Percentiles rank a stretch among this genome's conserved stretches.
These are phyloP conservation scores for Chloroceryle aenea DNA, from an alignment of 2,113 vertebrate species.

Conservation along the genomic window DNA sequence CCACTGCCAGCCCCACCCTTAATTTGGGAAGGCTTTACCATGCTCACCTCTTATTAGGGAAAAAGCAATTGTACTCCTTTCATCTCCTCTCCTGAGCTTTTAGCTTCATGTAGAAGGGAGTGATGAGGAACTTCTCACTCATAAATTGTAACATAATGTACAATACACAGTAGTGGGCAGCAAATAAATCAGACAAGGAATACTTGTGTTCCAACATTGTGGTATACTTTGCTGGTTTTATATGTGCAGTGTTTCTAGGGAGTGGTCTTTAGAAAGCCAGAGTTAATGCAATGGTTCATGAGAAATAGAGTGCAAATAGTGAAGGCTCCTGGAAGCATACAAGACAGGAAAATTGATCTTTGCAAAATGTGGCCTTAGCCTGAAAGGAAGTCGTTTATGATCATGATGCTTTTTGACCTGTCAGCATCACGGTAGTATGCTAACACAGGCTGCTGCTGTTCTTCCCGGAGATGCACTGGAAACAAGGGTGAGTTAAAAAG, in stretches of 20 bases:
- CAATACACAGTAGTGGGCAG: neutral
- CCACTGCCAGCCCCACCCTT: neutral
- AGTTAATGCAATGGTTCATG: neutral
- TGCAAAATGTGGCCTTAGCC: neutral
- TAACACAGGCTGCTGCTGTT: neutral
- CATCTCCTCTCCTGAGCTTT: neutral
- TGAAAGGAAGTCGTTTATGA: conserved; percentile 13
- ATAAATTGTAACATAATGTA: neutral
- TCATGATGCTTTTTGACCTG: conserved; percentile 11
- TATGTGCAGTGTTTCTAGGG: neutral
- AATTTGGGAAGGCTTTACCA: neutral
- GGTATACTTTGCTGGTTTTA: neutral
- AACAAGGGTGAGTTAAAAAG: neutral
- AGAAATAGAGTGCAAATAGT: conserved; percentile 35
- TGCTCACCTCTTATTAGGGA: neutral
- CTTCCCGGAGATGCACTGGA: neutral
- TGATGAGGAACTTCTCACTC: neutral
- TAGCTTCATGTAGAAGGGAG: neutral
- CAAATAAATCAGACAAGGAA: neutral
- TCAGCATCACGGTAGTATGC: neutral
- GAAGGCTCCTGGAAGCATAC: conserved; percentile 2
- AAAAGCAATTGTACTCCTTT: neutral
- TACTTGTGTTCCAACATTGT: neutral
- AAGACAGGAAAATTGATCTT: neutral
- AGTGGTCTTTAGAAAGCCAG: neutral